Evolutionary conservation across 2,113 vertebrate species (phyloP).

Genomic region (Trichomycterus rosablanca): DNA sequence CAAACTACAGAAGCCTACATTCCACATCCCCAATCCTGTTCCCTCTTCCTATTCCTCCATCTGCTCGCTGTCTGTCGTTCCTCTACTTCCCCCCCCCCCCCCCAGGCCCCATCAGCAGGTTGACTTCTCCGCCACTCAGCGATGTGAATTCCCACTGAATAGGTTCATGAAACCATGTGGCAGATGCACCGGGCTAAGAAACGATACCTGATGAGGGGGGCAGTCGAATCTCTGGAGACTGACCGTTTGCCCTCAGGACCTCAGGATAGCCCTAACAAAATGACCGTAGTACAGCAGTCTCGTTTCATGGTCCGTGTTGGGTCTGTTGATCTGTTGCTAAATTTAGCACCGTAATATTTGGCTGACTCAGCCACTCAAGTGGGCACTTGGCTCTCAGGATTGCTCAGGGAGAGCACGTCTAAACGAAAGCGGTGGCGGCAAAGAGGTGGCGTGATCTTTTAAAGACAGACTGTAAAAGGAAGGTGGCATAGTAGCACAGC

Average conservation of each 20-base stretch:
- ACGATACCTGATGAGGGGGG: conserved; percentile 20
- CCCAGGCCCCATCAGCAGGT: conserved; percentile 5
- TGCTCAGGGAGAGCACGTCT: conserved; percentile 41
- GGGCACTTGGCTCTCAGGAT: conserved; percentile 55
- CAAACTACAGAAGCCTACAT: too few relatives aligned
- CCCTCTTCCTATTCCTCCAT: conserved; percentile 9
- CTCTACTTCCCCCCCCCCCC: conserved; percentile 13
- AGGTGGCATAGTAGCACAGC: too few relatives aligned
- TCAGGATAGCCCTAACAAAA: conserved; percentile 31
- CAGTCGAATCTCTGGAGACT: conserved; percentile 28
- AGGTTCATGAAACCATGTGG: conserved; percentile 12
- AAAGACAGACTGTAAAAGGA: too few relatives aligned
- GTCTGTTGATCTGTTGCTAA: conserved; percentile 65
- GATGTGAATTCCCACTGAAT: conserved; percentile 13
- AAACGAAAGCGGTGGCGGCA: conserved; percentile 41
- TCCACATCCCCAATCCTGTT: conserved; percentile 22
- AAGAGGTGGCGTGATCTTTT: too few relatives aligned
- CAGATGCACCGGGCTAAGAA: conserved; percentile 10
- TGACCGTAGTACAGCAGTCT: conserved; percentile 47
- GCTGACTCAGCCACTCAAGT: conserved; percentile 63
- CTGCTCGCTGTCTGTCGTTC: conserved; percentile 19
- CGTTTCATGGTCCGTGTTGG: conserved; percentile 59
- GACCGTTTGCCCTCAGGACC: conserved; percentile 20
- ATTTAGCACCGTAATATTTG: conserved; percentile 63
- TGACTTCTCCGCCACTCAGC: conserved; percentile 11